These are phyloP conservation scores for Speoplatyrhinus poulsoni DNA, from an alignment of 2,113 vertebrate species.

Conservation along the genomic window DNA sequence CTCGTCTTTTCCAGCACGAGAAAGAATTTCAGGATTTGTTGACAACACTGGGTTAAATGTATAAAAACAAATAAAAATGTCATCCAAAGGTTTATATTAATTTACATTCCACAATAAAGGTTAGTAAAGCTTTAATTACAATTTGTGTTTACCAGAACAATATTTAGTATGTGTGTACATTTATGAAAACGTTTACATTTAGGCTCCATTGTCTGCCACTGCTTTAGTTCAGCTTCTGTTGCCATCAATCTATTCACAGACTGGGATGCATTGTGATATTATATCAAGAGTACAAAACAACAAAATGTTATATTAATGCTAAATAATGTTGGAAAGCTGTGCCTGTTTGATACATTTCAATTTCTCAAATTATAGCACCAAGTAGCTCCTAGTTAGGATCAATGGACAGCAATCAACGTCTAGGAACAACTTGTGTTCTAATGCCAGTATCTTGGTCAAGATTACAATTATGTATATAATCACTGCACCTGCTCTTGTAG, in stretches of 20 bases:
- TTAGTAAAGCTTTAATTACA: not conserved
- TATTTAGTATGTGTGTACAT: not conserved
- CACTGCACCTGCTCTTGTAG: slow-evolving; percentile 66
- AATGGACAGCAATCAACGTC: too few species aligned
- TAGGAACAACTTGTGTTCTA: too few species aligned
- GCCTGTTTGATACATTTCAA: not conserved
- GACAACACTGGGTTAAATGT: slow-evolving; percentile 58
- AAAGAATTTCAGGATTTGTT: slow-evolving; percentile 69
- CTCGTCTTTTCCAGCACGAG: slow-evolving; percentile 73
- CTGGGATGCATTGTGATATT: slow-evolving; percentile 38
- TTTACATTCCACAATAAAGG: not conserved
- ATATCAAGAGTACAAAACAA: not conserved
- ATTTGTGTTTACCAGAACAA: not conserved
- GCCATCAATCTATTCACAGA: slow-evolving; percentile 59
- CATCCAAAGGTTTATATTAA: too few species aligned
- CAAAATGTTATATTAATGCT: not conserved
- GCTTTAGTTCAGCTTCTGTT: slow-evolving; percentile 69
- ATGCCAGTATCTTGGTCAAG: too few species aligned
- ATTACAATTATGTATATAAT: not conserved
- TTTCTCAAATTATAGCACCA: too few species aligned
- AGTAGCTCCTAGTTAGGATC: too few species aligned
- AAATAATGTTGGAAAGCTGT: not conserved
- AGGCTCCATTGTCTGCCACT: slow-evolving; percentile 66
- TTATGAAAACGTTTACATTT: slow-evolving; percentile 61
- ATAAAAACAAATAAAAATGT: not conserved